Evolutionary conservation across 2,797 vertebrate genomes (phyloP), one percentile per base, ranked within the genome.

Genomic region (Lutjanus argentimaculatus): DNA sequence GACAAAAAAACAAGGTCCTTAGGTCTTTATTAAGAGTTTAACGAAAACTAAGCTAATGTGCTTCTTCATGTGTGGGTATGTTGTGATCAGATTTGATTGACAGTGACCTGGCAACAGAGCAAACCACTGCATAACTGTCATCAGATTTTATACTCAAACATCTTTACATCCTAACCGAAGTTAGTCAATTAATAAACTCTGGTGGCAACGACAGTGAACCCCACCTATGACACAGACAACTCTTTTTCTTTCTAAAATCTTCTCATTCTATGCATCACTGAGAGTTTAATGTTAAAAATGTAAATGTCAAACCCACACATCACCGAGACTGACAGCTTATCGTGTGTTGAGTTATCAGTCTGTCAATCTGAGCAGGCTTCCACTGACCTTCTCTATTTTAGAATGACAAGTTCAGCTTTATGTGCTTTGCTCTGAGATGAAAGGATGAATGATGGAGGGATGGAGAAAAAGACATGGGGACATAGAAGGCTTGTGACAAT

Each of bases 341-440:
- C 51, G 14, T 22, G 65, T 67, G 70, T 72, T 71, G 55, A 73
- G 75, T 82, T 77, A 76, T 72, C 73, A 56, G 43, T 82, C 43
- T 76, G 69, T 74, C 80, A 86, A 67, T 83, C 70, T 59, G 62
- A 71, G 43, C 61, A 48, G 64, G 64, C 67, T 73, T 74, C 77
- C 48, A 30, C 58, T 89, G 82, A 90, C 85, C 82, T 92, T 85
- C 84, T 69, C 69, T 58, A 17, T 80, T 80, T 67, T 53, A 36
- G 51, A 67, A 68, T 52, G 62, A 73, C 58, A 22, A 59, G 71
- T 85, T 84, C 43, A 59, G 75, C 70, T 83, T 86, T 45, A 83
- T 82, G 63, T 52, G 68, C 61, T 56, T 74, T 42, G 64, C 73
- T 66, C 65, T 0, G 17, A 69, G 77, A 82, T 76, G 67, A 80